These are phyloP conservation scores for Chloroceryle amazona DNA, from an alignment of 2,797 vertebrate genomes.

Conservation along the genomic window DNA sequence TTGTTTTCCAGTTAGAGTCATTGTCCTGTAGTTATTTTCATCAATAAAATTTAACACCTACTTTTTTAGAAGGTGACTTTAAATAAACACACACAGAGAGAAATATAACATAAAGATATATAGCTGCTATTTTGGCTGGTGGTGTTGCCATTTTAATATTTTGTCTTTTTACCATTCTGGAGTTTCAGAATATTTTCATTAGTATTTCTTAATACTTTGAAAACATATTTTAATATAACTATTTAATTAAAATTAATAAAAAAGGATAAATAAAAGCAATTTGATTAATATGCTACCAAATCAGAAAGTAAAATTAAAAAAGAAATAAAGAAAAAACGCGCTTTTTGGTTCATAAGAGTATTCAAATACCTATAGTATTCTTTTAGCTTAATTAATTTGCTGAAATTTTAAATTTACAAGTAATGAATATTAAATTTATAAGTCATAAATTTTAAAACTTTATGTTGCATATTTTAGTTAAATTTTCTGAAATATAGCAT, in stretches of 20 bases:
- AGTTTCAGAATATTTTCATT: not conserved
- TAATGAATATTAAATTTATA: not conserved
- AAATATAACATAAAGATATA: not conserved
- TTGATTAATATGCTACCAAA: not conserved
- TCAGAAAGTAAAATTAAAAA: not conserved
- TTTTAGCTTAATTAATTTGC: not conserved
- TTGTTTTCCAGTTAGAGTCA: not conserved
- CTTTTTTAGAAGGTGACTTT: not conserved
- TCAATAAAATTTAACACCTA: not conserved
- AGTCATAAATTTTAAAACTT: not conserved
- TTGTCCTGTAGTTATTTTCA: not conserved
- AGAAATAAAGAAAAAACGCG: rapidly evolving
- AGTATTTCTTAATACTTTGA: not conserved
- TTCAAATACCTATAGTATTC: not conserved
- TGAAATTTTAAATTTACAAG: not conserved
- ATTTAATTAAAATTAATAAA: not conserved
- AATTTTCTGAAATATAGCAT: not conserved
- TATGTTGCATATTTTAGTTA: not conserved
- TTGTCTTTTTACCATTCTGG: not conserved
- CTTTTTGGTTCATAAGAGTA: rapidly evolving
- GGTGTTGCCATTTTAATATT: not conserved
- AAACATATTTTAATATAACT: not conserved
- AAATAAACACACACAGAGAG: not conserved
- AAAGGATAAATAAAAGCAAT: not conserved
- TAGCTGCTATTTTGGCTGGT: not conserved